Conservation (phyloP, 1,140 invertebrate genomes). For the Pseudomyrmex dendroicus region DNA sequence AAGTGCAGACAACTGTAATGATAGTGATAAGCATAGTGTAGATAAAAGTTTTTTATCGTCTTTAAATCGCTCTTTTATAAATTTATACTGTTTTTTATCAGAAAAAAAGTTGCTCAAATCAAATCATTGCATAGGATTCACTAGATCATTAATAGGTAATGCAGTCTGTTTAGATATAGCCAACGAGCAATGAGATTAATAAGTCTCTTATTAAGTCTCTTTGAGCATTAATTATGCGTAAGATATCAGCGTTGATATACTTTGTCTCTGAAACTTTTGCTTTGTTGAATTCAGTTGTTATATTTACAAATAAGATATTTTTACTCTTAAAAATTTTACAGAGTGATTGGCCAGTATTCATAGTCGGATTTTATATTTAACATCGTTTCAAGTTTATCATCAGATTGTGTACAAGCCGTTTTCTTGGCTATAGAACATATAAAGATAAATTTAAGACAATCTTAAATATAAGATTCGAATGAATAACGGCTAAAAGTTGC, state of each 20-base stretch:
- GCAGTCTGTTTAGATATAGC: conserved; percentile 6
- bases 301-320: conserved; percentile 25
- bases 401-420: too few relatives aligned
- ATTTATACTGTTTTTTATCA: conserved; percentile 79
- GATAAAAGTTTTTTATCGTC: conserved; percentile 68
- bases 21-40: conserved; percentile 51
- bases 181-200: background rate
- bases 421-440: too few relatives aligned
- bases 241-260: conserved; percentile 51
- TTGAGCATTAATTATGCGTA: conserved; percentile 39
- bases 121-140: conserved; percentile 41
- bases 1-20: conserved; percentile 22
- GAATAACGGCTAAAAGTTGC: too few relatives aligned
- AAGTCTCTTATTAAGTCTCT: conserved; percentile 23
- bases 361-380: too few relatives aligned
- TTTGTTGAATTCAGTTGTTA: conserved; percentile 25
- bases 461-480: too few relatives aligned
- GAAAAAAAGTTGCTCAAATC: conserved; percentile 71
- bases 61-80: conserved; percentile 77
- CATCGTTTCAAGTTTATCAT: too few relatives aligned
- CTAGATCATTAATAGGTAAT: background rate
- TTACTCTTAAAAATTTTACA: background rate
- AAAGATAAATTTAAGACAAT: too few relatives aligned
- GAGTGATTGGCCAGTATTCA: too few relatives aligned
- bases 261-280: conserved; percentile 59